Evolutionary conservation across 2,113 vertebrate species (phyloP).

Genomic region (Salvelinus sp.): DNA sequence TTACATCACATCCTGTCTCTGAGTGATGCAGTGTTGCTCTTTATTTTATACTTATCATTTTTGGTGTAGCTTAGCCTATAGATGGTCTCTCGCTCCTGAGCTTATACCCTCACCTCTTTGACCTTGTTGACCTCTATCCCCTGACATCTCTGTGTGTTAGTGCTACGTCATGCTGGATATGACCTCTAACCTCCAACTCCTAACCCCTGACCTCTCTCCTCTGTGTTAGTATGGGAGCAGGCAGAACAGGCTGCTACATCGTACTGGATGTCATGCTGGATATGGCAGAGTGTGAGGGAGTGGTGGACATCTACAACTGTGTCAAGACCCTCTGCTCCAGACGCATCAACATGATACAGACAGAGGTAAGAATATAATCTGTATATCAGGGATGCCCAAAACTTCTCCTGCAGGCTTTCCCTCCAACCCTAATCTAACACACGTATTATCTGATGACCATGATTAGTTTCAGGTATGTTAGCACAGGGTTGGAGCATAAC

Average conservation of each 20-base stretch:
- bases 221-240: slow-evolving; percentile 79
- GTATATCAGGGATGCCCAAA: not conserved
- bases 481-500: too few species aligned
- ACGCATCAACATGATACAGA: slow-evolving; percentile 98
- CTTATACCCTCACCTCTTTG: too few species aligned
- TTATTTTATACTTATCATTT: too few species aligned
- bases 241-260: slow-evolving; percentile 93
- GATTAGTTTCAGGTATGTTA: too few species aligned
- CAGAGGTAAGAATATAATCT: slow-evolving; percentile 75
- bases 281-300: slow-evolving; percentile 94
- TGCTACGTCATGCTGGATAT: not conserved
- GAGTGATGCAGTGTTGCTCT: not conserved
- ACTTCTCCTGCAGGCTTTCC: too few species aligned
- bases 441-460: too few species aligned
- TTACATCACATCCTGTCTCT: not conserved
- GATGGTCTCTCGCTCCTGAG: too few species aligned
- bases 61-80: too few species aligned
- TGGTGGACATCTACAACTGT: slow-evolving; percentile 97
- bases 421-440: too few species aligned
- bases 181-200: too few species aligned
- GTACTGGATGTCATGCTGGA: slow-evolving; percentile 96
- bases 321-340: slow-evolving; percentile 93
- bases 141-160: not conserved
- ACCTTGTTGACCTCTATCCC: too few species aligned
- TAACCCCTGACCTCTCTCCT: slow-evolving; percentile 16